These are phyloP conservation scores for Troides helena DNA, from an alignment of 2,888 invertebrate genomes.

Conservation along the genomic window DNA sequence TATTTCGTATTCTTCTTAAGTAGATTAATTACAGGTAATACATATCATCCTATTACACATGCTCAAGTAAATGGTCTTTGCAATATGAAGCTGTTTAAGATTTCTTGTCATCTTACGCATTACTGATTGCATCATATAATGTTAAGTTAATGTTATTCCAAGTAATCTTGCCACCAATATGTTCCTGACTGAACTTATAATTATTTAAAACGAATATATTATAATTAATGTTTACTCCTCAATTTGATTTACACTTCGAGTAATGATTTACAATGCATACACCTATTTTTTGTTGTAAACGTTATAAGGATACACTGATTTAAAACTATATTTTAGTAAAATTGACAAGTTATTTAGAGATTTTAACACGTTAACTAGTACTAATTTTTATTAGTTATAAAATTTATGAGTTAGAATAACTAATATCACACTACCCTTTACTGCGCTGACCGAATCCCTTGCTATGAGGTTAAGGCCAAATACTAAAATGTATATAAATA, in stretches of 20 bases:
- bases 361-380: too few species aligned
- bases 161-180: constrained; percentile 4
- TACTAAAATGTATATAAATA: too few species aligned
- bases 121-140: constrained; percentile 10
- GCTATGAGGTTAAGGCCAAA: too few species aligned
- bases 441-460: too few species aligned
- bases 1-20: neutral
- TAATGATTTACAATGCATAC: neutral
- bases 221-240: neutral
- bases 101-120: constrained; percentile 8
- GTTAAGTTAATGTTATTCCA: constrained; percentile 10
- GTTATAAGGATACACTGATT: too few species aligned
- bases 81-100: constrained; percentile 1
- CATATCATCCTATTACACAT: neutral
- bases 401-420: too few species aligned
- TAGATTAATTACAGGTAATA: neutral
- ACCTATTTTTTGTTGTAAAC: too few species aligned
- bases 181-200: constrained; percentile 4
- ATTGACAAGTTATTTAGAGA: too few species aligned
- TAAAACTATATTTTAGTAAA: too few species aligned
- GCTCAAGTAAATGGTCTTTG: constrained; percentile 2
- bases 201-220: neutral
- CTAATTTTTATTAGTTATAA: too few species aligned
- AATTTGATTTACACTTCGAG: neutral
- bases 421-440: too few species aligned